Evolutionary conservation across 2,888 invertebrate genomes (phyloP).

Genomic region (Aquatica leii): DNA sequence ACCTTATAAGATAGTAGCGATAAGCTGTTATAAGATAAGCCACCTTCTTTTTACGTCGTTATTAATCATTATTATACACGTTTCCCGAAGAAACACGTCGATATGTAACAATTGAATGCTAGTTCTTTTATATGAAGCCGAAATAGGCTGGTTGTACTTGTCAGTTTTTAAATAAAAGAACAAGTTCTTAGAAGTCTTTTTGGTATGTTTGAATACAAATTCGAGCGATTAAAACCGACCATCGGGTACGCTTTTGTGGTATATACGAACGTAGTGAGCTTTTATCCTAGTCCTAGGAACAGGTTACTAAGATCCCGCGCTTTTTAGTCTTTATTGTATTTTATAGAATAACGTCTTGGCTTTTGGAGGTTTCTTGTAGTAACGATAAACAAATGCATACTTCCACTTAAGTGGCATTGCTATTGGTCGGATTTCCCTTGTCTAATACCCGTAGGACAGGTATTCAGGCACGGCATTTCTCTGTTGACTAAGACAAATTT

Average conservation of each 20-base stretch:
- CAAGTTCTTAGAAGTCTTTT: slow-evolving; percentile 31
- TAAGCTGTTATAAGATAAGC: slow-evolving; percentile 21
- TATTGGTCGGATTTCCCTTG: no score
- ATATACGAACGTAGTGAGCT: slow-evolving; percentile 21
- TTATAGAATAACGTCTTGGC: slow-evolving; percentile 22
- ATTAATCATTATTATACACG: no score
- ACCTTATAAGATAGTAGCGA: slow-evolving; percentile 27
- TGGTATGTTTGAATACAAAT: slow-evolving; percentile 30
- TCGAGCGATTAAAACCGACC: slow-evolving; percentile 34
- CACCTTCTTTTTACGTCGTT: no score
- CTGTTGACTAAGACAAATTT: no score
- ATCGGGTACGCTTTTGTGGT: slow-evolving; percentile 30
- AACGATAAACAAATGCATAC: no score
- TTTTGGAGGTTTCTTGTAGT: neutral
- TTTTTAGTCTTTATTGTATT: slow-evolving; percentile 25
- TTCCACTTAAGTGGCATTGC: no score
- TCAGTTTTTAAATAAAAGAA: slow-evolving; percentile 32
- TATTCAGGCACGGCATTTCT: no score
- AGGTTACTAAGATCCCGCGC: slow-evolving; percentile 32
- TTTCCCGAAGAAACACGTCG: no score
- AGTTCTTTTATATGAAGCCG: neutral
- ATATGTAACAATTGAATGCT: slow-evolving; percentile 1
- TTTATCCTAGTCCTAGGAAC: slow-evolving; percentile 24
- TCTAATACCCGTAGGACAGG: no score
- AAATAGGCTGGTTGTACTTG: slow-evolving; percentile 10